Evolutionary conservation across 2,888 invertebrate genomes (phyloP), one percentile per base, ranked within the genome.

Genomic region (Agapostemon virescens): DNA sequence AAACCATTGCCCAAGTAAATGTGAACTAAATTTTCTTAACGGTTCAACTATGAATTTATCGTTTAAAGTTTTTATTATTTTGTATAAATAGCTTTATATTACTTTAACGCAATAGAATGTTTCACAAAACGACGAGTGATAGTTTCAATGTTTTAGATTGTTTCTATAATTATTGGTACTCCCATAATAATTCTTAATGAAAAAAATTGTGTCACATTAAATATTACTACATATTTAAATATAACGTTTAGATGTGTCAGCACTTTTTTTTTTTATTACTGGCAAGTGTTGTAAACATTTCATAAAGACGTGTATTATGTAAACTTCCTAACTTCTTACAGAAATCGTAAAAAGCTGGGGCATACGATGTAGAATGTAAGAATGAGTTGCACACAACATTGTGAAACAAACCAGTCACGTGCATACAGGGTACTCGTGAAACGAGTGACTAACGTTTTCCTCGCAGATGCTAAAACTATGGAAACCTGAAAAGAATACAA

Each of bases 341-440:
- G 26, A 63, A 63, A 33, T 63, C 33, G 11, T 20, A 5, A 36
- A 63, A 36, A 63, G 5, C 63, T n/a, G 1, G 17, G 11, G 63
- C 36, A 36, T 36, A n/a, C 36, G 5, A 5, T 20, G 20, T n/a
- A 36, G 33, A 36, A 63, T 13, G 33, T 6, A 55, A 45, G 63
- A 73, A 64, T 38, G n/a, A 69, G 20, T 52, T 33, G 52, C 36
- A 68, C 36, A 20, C 17, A 40, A 64, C 36, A 42, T 79, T 69
- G 30, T 13, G 72, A 79, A 80, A 79, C 26, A 26, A 33, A 55
- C 72, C 69, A 52, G 30, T 52, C 30, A 42, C 33, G 55, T 30
- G 49, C 45, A 55, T 55, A 55, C 7, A 55, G 55, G 55, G 26
- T 55, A 26, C 15, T 26, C 55, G 2, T 26, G 26, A 55, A 55